Evolutionary conservation across 2,888 invertebrate species (phyloP).

Genomic region (Ditula angustiorana): DNA sequence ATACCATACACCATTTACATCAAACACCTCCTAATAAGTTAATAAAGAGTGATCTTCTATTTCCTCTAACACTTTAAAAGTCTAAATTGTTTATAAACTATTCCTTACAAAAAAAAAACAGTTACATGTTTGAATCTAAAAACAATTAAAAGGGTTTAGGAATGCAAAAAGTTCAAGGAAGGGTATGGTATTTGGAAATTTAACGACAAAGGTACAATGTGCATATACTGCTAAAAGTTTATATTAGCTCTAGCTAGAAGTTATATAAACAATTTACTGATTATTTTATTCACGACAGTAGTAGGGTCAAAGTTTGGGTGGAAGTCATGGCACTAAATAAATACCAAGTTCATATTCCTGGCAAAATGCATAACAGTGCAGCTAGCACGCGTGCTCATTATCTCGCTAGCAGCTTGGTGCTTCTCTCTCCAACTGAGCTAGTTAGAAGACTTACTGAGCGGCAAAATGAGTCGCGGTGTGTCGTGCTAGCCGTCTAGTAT

Average conservation of each 20-base stretch:
- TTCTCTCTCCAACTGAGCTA: too few species aligned
- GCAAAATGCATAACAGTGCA: too few species aligned
- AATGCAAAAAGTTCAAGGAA: conserved; percentile 10
- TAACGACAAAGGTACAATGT: background rate
- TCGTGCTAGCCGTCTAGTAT: too few species aligned
- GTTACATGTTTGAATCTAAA: conserved; percentile 9
- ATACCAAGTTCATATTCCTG: too few species aligned
- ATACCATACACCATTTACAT: conserved; percentile 42
- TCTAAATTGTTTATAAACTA: conserved; percentile 15
- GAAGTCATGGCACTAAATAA: too few species aligned
- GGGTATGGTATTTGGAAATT: background rate
- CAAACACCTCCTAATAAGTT: conserved; percentile 44
- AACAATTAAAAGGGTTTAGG: conserved; percentile 11
- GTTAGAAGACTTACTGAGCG: too few species aligned
- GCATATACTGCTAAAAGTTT: background rate
- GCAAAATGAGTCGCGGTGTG: too few species aligned
- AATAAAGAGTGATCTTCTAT: background rate
- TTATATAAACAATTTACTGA: background rate
- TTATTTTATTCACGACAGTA: too few species aligned
- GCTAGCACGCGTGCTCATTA: too few species aligned
- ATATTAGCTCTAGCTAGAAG: background rate
- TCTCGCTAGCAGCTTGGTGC: too few species aligned
- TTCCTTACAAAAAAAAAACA: background rate
- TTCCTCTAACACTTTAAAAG: conserved; percentile 8
- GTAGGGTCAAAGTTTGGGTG: too few species aligned